These are phyloP conservation scores for Stichopus chloronotus DNA, from an alignment of 35 echinoderm and acorn worm species.

Conservation along the genomic window DNA sequence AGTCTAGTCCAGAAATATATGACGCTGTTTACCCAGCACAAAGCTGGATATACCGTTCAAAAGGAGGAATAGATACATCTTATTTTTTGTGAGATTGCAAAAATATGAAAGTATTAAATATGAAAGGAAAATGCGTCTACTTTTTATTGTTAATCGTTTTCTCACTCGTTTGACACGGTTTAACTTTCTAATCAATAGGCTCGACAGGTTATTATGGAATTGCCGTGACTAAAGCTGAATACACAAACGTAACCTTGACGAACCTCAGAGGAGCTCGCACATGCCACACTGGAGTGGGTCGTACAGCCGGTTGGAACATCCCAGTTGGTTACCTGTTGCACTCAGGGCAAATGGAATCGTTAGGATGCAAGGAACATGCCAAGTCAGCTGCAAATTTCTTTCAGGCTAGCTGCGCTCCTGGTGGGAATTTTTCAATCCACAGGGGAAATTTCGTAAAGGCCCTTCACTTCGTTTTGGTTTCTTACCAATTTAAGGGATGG, in stretches of 20 bases:
- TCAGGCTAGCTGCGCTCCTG: constrained; percentile 81
- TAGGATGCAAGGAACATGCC: constrained; percentile 62
- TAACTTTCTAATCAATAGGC: neutral
- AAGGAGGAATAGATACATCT: too few species aligned
- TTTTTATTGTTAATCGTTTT: too few species aligned
- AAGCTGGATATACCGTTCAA: too few species aligned
- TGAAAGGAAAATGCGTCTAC: too few species aligned
- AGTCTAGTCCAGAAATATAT: too few species aligned
- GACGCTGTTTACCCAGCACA: too few species aligned
- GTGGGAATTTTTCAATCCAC: constrained; percentile 49
- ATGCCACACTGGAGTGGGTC: constrained; percentile 79
- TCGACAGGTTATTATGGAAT: constrained; percentile 66
- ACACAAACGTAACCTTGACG: constrained; percentile 53
- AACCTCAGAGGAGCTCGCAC: constrained; percentile 63
- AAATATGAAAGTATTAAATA: too few species aligned
- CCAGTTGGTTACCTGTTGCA: constrained; percentile 72
- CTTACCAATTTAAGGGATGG: neutral
- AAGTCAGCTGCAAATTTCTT: constrained; percentile 72
- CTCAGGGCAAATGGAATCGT: constrained; percentile 37
- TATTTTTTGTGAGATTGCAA: too few species aligned
- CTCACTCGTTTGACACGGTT: too few species aligned
- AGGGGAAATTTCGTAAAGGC: too few species aligned
- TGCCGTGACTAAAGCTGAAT: constrained; percentile 63
- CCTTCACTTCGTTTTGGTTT: too few species aligned
- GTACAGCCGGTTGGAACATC: constrained; percentile 91